Evolutionary conservation across 2,113 vertebrate species (phyloP).

Genomic region (Microcebus lehilahytsara): DNA sequence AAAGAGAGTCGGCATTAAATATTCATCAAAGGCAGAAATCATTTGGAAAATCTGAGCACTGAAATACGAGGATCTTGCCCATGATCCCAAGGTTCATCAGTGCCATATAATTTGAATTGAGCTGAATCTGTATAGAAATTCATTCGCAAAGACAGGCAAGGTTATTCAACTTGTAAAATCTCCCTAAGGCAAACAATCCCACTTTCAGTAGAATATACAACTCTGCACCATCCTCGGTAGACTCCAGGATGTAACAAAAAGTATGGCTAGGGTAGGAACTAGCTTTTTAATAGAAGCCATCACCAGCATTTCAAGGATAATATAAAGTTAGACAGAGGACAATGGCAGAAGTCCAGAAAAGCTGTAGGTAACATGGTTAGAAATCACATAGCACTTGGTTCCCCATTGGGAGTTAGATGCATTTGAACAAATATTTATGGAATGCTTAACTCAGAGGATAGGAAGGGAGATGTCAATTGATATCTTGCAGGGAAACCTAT

Average conservation of each 20-base stretch:
- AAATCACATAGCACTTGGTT: neutral
- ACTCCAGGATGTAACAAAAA: neutral
- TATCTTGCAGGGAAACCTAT: neutral
- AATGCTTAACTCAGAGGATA: neutral
- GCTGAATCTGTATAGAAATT: constrained; percentile 56
- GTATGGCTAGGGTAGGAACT: neutral
- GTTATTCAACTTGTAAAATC: constrained; percentile 36
- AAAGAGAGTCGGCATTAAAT: constrained; percentile 67
- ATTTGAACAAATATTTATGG: constrained; percentile 9
- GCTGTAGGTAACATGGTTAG: neutral
- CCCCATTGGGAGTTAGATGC: neutral
- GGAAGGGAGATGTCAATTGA: neutral
- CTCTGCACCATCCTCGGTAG: neutral
- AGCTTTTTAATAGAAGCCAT: constrained; percentile 4
- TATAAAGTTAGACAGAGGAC: constrained; percentile 31
- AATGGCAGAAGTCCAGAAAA: constrained; percentile 8
- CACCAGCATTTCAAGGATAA: neutral
- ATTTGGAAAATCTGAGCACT: constrained; percentile 53
- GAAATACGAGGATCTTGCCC: constrained; percentile 48
- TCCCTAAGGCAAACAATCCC: constrained; percentile 28
- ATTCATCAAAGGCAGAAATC: constrained; percentile 70
- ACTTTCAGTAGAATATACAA: neutral
- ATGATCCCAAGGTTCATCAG: constrained; percentile 50
- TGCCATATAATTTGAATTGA: constrained; percentile 52
- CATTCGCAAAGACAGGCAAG: constrained; percentile 60